A percentile compares a stretch with the other conserved stretches of the same genome.
Evolutionary conservation across 1,140 invertebrate genomes (phyloP).

Genomic region (Dendrolimus kikuchii): DNA sequence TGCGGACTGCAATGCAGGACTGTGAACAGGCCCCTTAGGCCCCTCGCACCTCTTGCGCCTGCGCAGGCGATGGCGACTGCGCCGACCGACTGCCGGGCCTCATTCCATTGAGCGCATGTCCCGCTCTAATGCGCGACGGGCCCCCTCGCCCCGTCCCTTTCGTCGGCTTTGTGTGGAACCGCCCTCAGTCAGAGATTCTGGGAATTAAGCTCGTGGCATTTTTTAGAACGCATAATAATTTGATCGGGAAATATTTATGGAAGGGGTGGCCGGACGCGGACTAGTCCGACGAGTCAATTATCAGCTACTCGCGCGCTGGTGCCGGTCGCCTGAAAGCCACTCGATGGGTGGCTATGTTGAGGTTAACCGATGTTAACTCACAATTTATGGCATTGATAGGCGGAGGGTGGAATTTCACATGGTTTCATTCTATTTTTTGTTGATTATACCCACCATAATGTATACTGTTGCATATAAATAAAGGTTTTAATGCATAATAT

Average conservation of each 20-base stretch:
- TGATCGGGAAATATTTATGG: conserved; percentile 71
- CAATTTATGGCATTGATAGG: conserved; percentile 58
- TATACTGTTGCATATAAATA: conserved; percentile 16
- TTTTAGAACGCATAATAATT: conserved; percentile 69
- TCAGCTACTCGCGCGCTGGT: conserved; percentile 37
- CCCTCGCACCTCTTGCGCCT: too few species aligned
- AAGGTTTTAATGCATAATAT: conserved; percentile 7
- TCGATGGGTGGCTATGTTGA: conserved; percentile 56
- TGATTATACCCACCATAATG: conserved; percentile 8
- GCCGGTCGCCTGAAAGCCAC: conserved; percentile 49
- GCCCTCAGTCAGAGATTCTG: conserved; percentile 50
- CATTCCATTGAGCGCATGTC: conserved; percentile 54
- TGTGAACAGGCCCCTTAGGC: too few species aligned
- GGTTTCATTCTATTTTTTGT: conserved; percentile 22
- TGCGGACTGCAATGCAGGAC: too few species aligned
- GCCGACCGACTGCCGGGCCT: conserved; percentile 41
- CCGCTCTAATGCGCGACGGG: conserved; percentile 19
- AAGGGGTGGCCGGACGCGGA: conserved; percentile 60
- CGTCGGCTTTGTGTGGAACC: conserved; percentile 55
- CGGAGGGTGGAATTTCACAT: conserved; percentile 46
- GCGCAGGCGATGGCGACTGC: conserved; percentile 4
- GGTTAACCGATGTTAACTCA: conserved; percentile 39
- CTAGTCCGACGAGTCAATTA: conserved; percentile 66
- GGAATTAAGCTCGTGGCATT: conserved; percentile 63
- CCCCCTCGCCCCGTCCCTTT: conserved; percentile 23